These are phyloP conservation scores for Heliothis virescens DNA, from an alignment of 1,140 invertebrate genomes.

Conservation along the genomic window DNA sequence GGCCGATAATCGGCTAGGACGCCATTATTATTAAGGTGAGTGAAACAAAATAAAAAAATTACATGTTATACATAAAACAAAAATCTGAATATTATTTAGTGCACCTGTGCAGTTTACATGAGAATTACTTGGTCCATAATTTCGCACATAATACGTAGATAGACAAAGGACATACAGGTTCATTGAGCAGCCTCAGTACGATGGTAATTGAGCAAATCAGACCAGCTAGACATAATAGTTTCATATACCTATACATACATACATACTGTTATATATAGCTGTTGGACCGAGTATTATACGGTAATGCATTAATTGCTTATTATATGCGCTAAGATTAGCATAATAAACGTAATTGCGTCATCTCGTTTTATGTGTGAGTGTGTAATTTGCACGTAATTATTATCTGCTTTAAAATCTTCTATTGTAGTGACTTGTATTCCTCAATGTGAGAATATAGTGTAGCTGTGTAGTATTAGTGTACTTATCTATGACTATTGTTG, in stretches of 20 bases:
- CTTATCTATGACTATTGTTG: no score
- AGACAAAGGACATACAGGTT: constrained; percentile 15
- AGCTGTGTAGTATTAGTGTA: no score
- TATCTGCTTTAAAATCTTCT: no score
- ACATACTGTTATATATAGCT: neutral
- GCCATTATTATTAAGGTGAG: no score
- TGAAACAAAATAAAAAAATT: no score
- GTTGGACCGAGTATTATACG: constrained; percentile 10
- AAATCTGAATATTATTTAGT: neutral
- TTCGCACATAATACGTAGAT: neutral
- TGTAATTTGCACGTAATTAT: neutral
- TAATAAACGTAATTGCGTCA: constrained; percentile 38
- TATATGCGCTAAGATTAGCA: constrained; percentile 33
- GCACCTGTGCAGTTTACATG: neutral
- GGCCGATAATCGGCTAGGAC: no score
- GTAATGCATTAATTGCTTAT: constrained; percentile 44
- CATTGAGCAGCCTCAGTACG: constrained; percentile 13
- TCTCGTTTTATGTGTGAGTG: constrained; percentile 1
- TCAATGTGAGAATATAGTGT: no score
- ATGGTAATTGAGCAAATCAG: constrained; percentile 26
- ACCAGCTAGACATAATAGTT: constrained; percentile 1
- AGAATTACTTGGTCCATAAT: neutral
- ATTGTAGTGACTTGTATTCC: no score
- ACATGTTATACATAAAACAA: no score
- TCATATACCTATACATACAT: neutral